Percentiles rank a stretch among this genome's conserved stretches.
Conservation (phyloP, 2,113 vertebrate genomes). For the Gnathonemus longibarbis region DNA sequence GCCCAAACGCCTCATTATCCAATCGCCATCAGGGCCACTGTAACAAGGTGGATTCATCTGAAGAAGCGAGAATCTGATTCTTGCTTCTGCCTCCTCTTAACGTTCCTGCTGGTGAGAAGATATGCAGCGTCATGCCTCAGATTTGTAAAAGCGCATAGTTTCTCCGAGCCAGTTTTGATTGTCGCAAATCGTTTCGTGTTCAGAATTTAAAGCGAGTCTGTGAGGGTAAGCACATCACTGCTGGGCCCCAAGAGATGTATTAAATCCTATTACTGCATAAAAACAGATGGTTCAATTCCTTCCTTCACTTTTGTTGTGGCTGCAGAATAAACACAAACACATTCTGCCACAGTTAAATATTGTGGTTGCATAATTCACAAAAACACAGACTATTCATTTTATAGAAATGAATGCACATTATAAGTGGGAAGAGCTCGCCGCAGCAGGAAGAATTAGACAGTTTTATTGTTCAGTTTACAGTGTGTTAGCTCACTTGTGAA, state of each 20-base stretch:
- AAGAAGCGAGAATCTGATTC: conserved; percentile 55
- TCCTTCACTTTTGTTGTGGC: conserved; percentile 31
- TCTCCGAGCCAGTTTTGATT: background rate
- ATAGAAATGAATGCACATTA: conserved; percentile 2
- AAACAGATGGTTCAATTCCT: conserved; percentile 22
- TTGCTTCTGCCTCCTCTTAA: conserved; percentile 39
- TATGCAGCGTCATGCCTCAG: background rate
- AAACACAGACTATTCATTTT: conserved; percentile 5
- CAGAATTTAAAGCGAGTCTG: background rate
- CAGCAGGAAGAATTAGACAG: background rate
- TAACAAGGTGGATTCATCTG: conserved; percentile 85
- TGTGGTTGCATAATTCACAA: conserved; percentile 12
- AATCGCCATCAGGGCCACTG: conserved; percentile 85
- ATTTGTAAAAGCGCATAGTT: background rate
- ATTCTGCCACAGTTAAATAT: conserved; percentile 6
- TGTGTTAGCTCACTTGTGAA: conserved; percentile 5
- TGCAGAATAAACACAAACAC: conserved; percentile 26
- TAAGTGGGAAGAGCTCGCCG: background rate
- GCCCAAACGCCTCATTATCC: conserved; percentile 95
- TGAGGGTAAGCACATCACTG: background rate
- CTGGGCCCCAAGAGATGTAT: background rate
- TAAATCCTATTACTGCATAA: conserved; percentile 11
- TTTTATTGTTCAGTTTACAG: conserved; percentile 33
- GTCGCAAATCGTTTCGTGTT: background rate
- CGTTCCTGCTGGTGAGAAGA: conserved; percentile 24